A percentile compares a stretch with the other conserved stretches of the same genome.
Conservation (phyloP, 2,113 vertebrate species). For the Hystrix brachyura region DNA sequence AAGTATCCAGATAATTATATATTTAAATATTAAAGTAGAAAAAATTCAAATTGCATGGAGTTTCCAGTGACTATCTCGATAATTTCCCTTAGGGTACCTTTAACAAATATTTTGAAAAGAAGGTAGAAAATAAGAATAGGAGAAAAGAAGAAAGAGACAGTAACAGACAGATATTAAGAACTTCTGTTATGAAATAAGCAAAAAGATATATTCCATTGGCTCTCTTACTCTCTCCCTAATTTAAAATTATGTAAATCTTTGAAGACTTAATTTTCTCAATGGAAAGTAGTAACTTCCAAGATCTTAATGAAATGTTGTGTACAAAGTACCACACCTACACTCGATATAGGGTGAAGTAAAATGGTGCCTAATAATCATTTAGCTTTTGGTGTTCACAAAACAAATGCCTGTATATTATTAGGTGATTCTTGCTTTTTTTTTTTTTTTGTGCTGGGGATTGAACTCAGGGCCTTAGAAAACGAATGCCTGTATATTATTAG, state of each 20-base stretch:
- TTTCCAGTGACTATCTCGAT: not conserved
- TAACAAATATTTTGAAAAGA: constrained; percentile 25
- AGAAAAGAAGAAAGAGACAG: not conserved
- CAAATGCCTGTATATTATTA: not conserved
- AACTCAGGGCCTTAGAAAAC: not conserved
- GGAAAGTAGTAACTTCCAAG: not conserved
- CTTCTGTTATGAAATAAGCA: not conserved
- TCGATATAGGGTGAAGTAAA: not conserved
- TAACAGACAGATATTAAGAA: not conserved
- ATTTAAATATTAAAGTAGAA: not conserved
- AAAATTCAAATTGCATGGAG: not conserved
- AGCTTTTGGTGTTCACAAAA: not conserved
- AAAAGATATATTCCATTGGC: not conserved
- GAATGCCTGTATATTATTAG: not conserved
- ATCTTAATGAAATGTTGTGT: not conserved
- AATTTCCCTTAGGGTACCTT: not conserved
- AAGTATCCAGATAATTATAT: not conserved
- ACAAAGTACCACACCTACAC: not conserved
- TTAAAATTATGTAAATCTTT: not conserved
- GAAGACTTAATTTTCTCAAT: not conserved
- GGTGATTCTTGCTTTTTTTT: not conserved
- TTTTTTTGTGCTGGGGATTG: too few species aligned
- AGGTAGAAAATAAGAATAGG: not conserved
- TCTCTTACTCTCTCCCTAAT: not conserved
- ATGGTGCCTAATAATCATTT: not conserved